These are phyloP conservation scores for Blastobasis adustella DNA, from an alignment of 2,888 invertebrate genomes.

Conservation along the genomic window DNA sequence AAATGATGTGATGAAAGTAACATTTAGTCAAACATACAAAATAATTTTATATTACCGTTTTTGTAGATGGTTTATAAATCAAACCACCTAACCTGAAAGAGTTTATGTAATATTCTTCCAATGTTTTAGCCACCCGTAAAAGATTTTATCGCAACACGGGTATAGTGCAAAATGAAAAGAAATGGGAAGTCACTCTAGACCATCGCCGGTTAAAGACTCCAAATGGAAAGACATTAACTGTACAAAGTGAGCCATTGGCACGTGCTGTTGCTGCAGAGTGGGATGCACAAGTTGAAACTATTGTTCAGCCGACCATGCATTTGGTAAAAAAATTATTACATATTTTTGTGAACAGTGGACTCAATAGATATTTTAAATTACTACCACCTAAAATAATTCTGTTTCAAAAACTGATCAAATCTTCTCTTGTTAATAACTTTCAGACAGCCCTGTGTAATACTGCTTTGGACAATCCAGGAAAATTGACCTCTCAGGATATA, in stretches of 20 bases:
- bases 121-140: constrained; percentile 70
- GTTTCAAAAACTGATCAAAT: too few relatives aligned
- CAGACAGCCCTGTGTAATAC: constrained; percentile 93
- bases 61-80: too few relatives aligned
- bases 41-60: too few relatives aligned
- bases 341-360: background rate
- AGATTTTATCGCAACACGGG: constrained; percentile 84
- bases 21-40: too few relatives aligned
- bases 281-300: constrained; percentile 87
- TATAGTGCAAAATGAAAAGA: constrained; percentile 79
- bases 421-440: constrained; percentile 15
- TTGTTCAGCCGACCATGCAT: constrained; percentile 90
- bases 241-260: constrained; percentile 91
- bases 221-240: constrained; percentile 82
- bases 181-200: constrained; percentile 92
- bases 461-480: constrained; percentile 93
- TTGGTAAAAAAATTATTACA: constrained; percentile 72
- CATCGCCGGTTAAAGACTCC: constrained; percentile 94
- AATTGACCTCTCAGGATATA: constrained; percentile 83
- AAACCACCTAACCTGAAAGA: too few relatives aligned
- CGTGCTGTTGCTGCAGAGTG: constrained; percentile 96
- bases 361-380: background rate
- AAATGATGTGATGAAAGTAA: too few relatives aligned
- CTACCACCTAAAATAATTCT: too few relatives aligned
- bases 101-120: too few relatives aligned